Percentiles rank a stretch among this genome's conserved stretches.
phyloP scores from a whole-genome alignment of 64 coral and sea anemone species.

The Trachythela sp. region DNA sequence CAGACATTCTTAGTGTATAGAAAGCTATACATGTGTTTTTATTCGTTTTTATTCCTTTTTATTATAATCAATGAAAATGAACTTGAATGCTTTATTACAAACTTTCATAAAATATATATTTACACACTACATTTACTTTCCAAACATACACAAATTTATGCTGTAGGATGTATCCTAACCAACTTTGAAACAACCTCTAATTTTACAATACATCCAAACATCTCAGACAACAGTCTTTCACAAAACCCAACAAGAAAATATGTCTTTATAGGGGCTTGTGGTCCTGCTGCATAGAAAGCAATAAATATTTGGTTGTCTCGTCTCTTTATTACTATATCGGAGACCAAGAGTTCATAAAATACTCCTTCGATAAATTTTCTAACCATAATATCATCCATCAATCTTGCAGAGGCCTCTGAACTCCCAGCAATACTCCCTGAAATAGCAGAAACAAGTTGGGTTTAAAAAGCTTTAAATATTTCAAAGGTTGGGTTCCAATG shows the following conservation, averaged over 20 bases:
- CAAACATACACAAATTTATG: neutral
- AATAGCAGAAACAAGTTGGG: neutral
- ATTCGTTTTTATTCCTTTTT: no score
- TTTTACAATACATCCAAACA: slow-evolving; percentile 78
- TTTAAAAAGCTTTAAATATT: neutral
- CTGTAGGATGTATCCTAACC: neutral
- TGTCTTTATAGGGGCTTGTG: slow-evolving; percentile 43
- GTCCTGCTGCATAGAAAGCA: slow-evolving; percentile 59
- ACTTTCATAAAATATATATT: neutral
- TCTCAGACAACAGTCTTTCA: slow-evolving; percentile 72
- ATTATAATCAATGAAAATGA: no score
- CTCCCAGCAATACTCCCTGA: slow-evolving; percentile 83
- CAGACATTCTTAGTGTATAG: no score
- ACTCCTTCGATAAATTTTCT: slow-evolving; percentile 93
- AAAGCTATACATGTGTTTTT: no score
- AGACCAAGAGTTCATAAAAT: slow-evolving; percentile 75
- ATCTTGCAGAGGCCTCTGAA: slow-evolving; percentile 74
- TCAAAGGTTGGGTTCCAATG: no score
- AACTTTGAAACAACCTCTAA: slow-evolving; percentile 43
- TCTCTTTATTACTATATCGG: slow-evolving; percentile 91
- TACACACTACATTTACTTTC: no score
- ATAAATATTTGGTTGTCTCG: slow-evolving; percentile 81
- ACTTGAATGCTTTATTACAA: neutral
- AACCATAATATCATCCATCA: slow-evolving; percentile 93
- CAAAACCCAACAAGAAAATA: slow-evolving; percentile 89